Conservation (phyloP, 2,888 invertebrate genomes). For the Anthophora plumipes region DNA sequence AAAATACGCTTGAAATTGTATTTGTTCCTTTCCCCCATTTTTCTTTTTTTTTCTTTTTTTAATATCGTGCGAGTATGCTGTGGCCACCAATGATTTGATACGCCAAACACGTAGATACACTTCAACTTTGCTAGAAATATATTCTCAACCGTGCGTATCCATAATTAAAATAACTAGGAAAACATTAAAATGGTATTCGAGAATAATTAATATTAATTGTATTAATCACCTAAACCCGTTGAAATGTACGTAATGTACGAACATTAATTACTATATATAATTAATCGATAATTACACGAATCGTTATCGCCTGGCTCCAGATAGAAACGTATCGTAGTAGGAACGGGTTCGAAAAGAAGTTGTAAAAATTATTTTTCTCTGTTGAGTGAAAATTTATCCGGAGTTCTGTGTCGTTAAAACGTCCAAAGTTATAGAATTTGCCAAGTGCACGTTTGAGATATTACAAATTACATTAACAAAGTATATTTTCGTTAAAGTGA, state of each 20-base stretch:
- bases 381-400: background rate
- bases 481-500: background rate
- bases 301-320: background rate
- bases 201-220: constrained; percentile 23
- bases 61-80: background rate
- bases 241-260: constrained; percentile 2
- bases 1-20: background rate
- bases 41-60: background rate
- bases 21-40: too few relatives aligned
- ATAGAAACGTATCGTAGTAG: background rate
- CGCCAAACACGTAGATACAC: background rate
- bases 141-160: background rate
- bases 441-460: constrained; percentile 2
- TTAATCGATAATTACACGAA: constrained; percentile 32
- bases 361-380: background rate
- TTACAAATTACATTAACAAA: constrained; percentile 6
- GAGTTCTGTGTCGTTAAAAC: background rate
- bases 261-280: constrained; percentile 19
- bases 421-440: background rate
- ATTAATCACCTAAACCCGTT: background rate
- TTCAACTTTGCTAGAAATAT: background rate
- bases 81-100: background rate
- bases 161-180: background rate
- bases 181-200: constrained; percentile 10
- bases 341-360: too few relatives aligned